These are phyloP conservation scores for Synanthedon myopaeformis DNA, from an alignment of 2,888 invertebrate genomes.

Conservation along the genomic window DNA sequence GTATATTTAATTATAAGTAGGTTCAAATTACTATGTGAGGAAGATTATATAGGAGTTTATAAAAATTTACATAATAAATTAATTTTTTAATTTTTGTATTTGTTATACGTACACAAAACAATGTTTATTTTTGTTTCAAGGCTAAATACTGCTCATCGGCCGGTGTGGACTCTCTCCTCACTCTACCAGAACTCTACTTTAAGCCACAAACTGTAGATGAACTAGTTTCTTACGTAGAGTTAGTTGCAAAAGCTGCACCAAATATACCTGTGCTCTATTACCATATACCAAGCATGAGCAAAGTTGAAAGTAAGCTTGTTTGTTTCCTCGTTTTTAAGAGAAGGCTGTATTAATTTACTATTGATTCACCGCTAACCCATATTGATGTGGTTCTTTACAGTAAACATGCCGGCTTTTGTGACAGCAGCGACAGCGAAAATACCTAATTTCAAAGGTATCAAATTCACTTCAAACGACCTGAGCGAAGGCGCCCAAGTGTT, in stretches of 20 bases:
- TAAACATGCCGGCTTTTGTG: conserved; percentile 79
- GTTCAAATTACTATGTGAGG: no score
- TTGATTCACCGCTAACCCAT: no score
- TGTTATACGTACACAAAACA: background rate
- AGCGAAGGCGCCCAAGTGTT: conserved; percentile 75
- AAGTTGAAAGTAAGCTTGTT: conserved; percentile 75
- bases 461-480: conserved; percentile 81
- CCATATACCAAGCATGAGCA: conserved; percentile 81
- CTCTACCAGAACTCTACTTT: conserved; percentile 82
- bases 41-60: no score
- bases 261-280: conserved; percentile 85
- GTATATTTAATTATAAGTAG: no score
- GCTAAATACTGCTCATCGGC: conserved; percentile 76
- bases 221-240: conserved; percentile 74
- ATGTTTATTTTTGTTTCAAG: conserved; percentile 34
- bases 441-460: conserved; percentile 84
- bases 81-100: no score
- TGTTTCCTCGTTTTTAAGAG: no score
- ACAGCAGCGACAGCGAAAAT: conserved; percentile 71
- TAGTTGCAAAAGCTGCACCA: conserved; percentile 78
- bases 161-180: conserved; percentile 76
- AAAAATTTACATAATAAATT: no score
- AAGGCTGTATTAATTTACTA: no score
- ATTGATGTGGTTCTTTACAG: conserved; percentile 36
- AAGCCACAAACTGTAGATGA: conserved; percentile 73